Base-by-base conservation (phyloP, 2,797 vertebrate genomes). In the Xenopus petersii region DNA sequence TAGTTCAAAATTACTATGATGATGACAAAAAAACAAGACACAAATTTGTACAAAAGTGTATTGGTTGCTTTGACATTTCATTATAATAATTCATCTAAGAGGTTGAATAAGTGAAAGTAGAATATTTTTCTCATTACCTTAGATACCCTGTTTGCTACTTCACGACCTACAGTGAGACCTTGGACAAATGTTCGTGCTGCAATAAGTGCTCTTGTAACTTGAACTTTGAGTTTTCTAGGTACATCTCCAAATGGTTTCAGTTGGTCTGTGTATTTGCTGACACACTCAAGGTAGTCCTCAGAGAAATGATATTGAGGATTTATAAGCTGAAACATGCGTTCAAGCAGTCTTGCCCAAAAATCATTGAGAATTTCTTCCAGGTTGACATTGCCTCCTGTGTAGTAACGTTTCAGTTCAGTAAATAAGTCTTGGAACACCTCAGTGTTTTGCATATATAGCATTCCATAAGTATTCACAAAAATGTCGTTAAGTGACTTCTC, bases 361-460 rank as follows among this genome's bases (percentile, higher is more conserved):
- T 99, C 97, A 11, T 95, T 95, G 58, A 99, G 93, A 94, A 97
- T 96, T 81, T 98, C 98, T 79, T 98, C 96, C 87, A 99, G 85
- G 85, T 98, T 98, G 46, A 98, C 95, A 0, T 97, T 97, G 49
- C 95, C 97, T n/a, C 95, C 96, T 0, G 94, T 96, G 87, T 98
- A 98, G 71, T 98, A 99, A 1, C 94, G 89, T 82, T 97, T 98
- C 60, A 99, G 91, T 83, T 98, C 96, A 0, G 94, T 87, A 74
- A 99, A 99, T 75, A 99, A 94, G 80, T 95, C 94, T 90, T 96
- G 95, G 86, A 99, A 99, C 24, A 99, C 94, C 81, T 98, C 96
- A 0, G 96, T 94, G 82, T 99, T 98, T 88, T 98, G 96, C 93
- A 95, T 96, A 89, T 98, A 98, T 48, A 98, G 87, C 86, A 95